phyloP scores from a whole-genome alignment of 2,797 vertebrate genomes.

The Heliangelus exortis region DNA sequence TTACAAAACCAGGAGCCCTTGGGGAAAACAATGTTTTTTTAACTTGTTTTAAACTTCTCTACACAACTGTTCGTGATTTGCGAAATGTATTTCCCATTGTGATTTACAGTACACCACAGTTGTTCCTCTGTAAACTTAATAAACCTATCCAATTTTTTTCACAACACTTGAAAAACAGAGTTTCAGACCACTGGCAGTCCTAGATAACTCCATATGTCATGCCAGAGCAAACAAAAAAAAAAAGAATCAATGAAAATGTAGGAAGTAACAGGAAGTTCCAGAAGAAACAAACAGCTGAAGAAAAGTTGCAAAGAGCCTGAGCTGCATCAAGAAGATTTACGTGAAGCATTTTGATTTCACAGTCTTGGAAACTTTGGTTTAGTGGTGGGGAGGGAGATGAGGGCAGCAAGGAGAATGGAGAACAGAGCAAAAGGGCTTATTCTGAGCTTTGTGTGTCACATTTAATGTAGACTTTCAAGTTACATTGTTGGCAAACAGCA shows the following conservation, averaged over 20 bases:
- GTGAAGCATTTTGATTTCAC: background rate
- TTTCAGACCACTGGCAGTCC: background rate
- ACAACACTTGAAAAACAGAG: background rate
- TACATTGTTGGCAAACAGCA: background rate
- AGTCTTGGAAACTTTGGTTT: background rate
- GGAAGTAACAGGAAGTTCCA: background rate
- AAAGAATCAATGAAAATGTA: background rate
- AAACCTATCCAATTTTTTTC: background rate
- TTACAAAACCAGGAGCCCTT: background rate
- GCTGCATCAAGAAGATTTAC: background rate
- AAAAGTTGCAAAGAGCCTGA: background rate
- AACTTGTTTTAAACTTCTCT: background rate
- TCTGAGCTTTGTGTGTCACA: background rate
- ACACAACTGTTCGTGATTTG: background rate
- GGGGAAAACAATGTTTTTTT: background rate
- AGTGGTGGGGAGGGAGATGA: background rate
- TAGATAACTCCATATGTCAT: background rate
- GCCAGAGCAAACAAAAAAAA: background rate
- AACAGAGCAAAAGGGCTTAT: background rate
- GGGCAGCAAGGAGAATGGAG: background rate
- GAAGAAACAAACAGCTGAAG: conserved; percentile 6
- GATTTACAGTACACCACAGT: background rate
- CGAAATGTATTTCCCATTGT: background rate
- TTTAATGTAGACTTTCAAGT: background rate
- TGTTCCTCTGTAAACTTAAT: background rate